A percentile compares a stretch with the other conserved stretches of the same genome.
Conservation (phyloP, 2,113 vertebrate species). For the Centrocercus urophasianus region DNA sequence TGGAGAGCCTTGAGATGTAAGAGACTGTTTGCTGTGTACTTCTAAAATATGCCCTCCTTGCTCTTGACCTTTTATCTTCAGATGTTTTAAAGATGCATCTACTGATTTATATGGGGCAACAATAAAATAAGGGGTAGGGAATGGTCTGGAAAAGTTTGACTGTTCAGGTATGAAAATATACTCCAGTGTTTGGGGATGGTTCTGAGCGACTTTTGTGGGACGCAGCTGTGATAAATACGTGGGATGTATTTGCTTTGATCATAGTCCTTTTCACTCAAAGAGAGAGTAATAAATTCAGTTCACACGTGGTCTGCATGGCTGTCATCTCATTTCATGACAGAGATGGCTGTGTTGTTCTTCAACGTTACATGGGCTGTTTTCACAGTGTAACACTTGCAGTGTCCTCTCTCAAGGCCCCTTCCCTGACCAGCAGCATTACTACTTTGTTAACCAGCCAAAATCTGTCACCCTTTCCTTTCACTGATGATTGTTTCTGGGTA, state of each 20-base stretch:
- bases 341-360: neutral
- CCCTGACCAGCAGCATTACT: neutral
- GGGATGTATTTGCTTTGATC: neutral
- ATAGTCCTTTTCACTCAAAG: neutral
- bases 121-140: neutral
- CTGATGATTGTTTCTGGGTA: neutral
- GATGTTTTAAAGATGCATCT: neutral
- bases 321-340: neutral
- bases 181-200: neutral
- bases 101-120: neutral
- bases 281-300: neutral
- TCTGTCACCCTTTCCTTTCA: neutral
- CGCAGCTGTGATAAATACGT: neutral
- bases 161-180: neutral
- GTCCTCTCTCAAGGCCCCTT: neutral
- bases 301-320: neutral
- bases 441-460: neutral
- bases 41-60: neutral
- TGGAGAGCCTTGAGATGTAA: slow-evolving; percentile 77
- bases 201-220: neutral
- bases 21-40: neutral
- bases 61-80: neutral
- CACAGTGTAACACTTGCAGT: neutral
- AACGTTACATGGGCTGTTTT: neutral
- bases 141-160: neutral